A percentile compares a stretch with the other conserved stretches of the same genome.
Evolutionary conservation across 2,888 invertebrate genomes (phyloP).

Genomic region (Deilephila porcellus): DNA sequence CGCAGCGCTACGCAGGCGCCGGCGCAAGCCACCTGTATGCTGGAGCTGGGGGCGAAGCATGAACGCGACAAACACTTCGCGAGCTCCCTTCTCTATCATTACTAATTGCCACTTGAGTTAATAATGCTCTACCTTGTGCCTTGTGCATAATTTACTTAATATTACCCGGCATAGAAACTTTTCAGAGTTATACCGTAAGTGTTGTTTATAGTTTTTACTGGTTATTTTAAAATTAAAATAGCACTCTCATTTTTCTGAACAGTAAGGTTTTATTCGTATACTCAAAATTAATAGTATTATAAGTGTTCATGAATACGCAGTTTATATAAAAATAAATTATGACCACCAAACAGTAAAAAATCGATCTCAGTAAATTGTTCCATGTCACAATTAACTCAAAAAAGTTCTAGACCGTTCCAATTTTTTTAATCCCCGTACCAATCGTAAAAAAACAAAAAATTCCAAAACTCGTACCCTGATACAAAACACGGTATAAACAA

Average conservation of each 20-base stretch:
- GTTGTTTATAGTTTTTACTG: too few relatives aligned
- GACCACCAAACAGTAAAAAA: neutral
- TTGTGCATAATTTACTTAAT: neutral
- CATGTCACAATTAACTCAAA: neutral
- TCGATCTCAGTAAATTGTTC: neutral
- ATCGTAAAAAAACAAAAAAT: neutral
- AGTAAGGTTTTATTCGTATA: too few relatives aligned
- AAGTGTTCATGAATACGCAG: neutral
- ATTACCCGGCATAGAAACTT: neutral
- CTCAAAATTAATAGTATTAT: too few relatives aligned
- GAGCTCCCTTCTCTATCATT: neutral
- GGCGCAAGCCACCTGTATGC: conserved; percentile 34
- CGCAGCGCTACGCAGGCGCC: conserved; percentile 33
- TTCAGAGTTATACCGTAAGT: neutral
- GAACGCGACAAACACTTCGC: conserved; percentile 3
- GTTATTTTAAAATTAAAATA: too few relatives aligned
- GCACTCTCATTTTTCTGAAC: too few relatives aligned
- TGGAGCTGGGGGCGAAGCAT: neutral
- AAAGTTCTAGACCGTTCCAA: neutral
- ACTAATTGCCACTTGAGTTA: neutral
- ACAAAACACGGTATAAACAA: conserved; percentile 5
- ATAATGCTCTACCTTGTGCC: conserved; percentile 4
- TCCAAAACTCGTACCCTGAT: neutral
- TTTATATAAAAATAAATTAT: neutral
- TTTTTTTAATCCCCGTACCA: neutral